Conservation (phyloP, 2,888 invertebrate species). For the Yponomeuta malinellus region DNA sequence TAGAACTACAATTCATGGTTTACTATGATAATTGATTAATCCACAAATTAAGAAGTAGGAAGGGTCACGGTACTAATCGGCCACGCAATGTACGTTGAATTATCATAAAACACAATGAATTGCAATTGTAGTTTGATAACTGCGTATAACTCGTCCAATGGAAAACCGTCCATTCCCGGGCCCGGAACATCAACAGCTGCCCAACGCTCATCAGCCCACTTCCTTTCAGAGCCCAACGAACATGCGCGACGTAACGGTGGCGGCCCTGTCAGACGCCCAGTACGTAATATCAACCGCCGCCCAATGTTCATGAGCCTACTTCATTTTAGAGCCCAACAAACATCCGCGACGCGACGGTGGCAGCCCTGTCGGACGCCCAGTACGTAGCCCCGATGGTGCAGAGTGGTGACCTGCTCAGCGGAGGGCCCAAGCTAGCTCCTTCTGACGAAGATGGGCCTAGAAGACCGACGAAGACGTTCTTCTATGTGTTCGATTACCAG, state of each 20-base stretch:
- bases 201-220: background rate
- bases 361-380: slow-evolving; percentile 94
- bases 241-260: slow-evolving; percentile 81
- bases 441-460: slow-evolving; percentile 68
- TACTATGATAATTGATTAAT: no score
- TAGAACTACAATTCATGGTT: no score
- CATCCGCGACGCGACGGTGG: slow-evolving; percentile 90
- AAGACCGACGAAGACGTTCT: slow-evolving; percentile 86
- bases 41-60: no score
- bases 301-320: background rate
- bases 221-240: slow-evolving; percentile 86
- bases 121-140: no score
- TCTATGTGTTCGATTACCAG: slow-evolving; percentile 95
- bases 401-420: slow-evolving; percentile 87
- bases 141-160: no score
- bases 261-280: slow-evolving; percentile 74
- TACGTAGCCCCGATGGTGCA: slow-evolving; percentile 94
- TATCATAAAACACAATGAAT: no score
- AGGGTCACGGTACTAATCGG: no score
- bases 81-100: no score
- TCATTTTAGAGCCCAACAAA: slow-evolving; percentile 87
- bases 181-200: background rate
- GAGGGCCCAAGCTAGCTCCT: slow-evolving; percentile 77
- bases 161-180: no score
- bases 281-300: slow-evolving; percentile 80